phyloP scores from a whole-genome alignment of 1,140 invertebrate species.

The Tachypleus tridentatus region DNA sequence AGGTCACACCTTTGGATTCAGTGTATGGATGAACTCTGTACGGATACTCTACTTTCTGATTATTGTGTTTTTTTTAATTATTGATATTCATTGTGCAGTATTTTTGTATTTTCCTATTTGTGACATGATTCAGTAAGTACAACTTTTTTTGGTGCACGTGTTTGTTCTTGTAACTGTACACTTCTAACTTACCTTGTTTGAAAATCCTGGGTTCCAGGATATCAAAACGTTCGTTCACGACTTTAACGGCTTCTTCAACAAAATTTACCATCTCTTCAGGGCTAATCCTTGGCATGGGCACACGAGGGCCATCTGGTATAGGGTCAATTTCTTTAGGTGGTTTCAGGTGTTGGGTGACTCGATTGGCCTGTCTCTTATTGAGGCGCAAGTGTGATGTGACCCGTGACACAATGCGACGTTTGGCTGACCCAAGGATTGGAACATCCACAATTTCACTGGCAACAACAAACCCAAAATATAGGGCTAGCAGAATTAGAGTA shows the following conservation, averaged over 20 bases:
- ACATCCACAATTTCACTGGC: constrained; percentile 14
- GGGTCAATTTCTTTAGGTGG: constrained; percentile 26
- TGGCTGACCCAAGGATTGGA: constrained; percentile 11
- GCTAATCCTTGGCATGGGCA: constrained; percentile 32
- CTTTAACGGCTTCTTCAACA: constrained; percentile 15
- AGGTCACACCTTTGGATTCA: neutral
- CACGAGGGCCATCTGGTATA: constrained; percentile 25
- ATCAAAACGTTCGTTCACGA: constrained; percentile 14
- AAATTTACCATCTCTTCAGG: constrained; percentile 28
- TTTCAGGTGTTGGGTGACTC: constrained; percentile 25
- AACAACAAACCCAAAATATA: neutral
- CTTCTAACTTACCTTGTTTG: constrained; percentile 17
- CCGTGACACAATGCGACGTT: constrained; percentile 15
- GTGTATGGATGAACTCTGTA: neutral
- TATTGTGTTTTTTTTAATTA: neutral
- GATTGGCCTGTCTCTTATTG: constrained; percentile 16
- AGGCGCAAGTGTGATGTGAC: constrained; percentile 11
- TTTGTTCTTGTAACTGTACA: neutral
- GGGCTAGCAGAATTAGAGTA: too few species aligned
- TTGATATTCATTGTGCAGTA: neutral
- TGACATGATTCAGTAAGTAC: neutral
- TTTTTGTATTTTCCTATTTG: neutral
- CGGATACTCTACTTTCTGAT: neutral
- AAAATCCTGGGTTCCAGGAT: constrained; percentile 21
- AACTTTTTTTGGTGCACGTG: too few species aligned